phyloP scores from a whole-genome alignment of 2,888 invertebrate species.

The Drosophila diplacantha region DNA sequence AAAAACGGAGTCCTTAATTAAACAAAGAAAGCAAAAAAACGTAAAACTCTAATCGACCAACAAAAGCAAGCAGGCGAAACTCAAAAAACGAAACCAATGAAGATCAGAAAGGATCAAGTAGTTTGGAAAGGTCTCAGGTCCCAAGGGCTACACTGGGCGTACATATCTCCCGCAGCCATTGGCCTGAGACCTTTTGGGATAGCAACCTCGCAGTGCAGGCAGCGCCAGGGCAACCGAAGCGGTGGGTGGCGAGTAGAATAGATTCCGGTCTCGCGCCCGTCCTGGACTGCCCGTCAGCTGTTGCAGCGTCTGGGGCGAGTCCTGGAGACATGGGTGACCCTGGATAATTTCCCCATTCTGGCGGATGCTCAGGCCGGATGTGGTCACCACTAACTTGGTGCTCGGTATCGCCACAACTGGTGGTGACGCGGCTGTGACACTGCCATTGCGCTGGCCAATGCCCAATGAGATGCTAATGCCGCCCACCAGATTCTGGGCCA shows the following conservation, averaged over 20 bases:
- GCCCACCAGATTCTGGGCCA: constrained; percentile 71
- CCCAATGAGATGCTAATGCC: constrained; percentile 74
- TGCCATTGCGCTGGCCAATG: constrained; percentile 62
- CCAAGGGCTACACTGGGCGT: constrained; percentile 9
- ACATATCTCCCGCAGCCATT: neutral
- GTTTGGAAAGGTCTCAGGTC: constrained; percentile 10
- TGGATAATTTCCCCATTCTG: constrained; percentile 56
- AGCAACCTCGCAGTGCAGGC: constrained; percentile 77
- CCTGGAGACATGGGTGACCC: constrained; percentile 44
- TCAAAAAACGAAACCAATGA: constrained; percentile 27
- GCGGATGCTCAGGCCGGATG: constrained; percentile 37
- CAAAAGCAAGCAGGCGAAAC: constrained; percentile 33
- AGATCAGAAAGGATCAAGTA: constrained; percentile 31
- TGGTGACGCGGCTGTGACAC: constrained; percentile 4
- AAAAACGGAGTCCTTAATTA: constrained; percentile 14
- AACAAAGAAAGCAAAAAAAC: constrained; percentile 3
- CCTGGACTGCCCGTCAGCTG: constrained; percentile 77
- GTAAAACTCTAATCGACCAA: constrained; percentile 22
- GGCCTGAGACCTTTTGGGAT: constrained; percentile 16
- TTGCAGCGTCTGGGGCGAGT: constrained; percentile 75
- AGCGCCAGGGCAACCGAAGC: constrained; percentile 75
- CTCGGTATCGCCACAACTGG: constrained; percentile 33
- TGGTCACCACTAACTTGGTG: constrained; percentile 22
- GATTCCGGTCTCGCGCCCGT: constrained; percentile 77
- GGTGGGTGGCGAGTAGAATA: constrained; percentile 76